phyloP scores from a whole-genome alignment of 2,888 invertebrate genomes.

The Galerucella calmariensis region DNA sequence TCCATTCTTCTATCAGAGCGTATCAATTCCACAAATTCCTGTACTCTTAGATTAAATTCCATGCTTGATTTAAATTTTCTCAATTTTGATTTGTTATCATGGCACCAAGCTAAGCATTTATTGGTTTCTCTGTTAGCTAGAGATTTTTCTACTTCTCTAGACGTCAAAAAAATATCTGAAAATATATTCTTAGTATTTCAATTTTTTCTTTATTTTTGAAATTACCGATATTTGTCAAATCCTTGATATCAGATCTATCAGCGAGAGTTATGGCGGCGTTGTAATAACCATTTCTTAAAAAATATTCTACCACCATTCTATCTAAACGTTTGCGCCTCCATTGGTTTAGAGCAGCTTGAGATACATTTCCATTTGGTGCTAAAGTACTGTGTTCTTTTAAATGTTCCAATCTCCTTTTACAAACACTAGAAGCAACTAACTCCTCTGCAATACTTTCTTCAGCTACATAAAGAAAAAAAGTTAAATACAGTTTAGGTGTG shows the following conservation, averaged over 20 bases:
- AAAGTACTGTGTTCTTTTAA: conserved; percentile 77
- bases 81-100: conserved; percentile 95
- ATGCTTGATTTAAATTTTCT: conserved; percentile 93
- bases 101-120: conserved; percentile 94
- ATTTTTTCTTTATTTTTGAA: background rate
- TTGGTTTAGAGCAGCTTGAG: conserved; percentile 73
- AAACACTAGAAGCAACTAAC: conserved; percentile 87
- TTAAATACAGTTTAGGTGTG: background rate
- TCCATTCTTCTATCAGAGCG: conserved; percentile 86
- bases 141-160: conserved; percentile 88
- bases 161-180: conserved; percentile 84
- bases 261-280: conserved; percentile 91
- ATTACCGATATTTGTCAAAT: conserved; percentile 90
- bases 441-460: conserved; percentile 95
- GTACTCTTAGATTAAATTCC: conserved; percentile 92
- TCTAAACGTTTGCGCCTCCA: conserved; percentile 91
- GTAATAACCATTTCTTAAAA: conserved; percentile 94
- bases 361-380: conserved; percentile 60
- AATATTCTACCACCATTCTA: conserved; percentile 96
- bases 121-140: conserved; percentile 83
- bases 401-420: conserved; percentile 93
- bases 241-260: conserved; percentile 80
- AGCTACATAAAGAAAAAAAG: conserved; percentile 66
- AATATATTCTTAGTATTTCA: conserved; percentile 11
- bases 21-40: conserved; percentile 97